These are phyloP conservation scores for Drosophila sordidapex DNA, from an alignment of 2,888 invertebrate species.

Conservation along the genomic window DNA sequence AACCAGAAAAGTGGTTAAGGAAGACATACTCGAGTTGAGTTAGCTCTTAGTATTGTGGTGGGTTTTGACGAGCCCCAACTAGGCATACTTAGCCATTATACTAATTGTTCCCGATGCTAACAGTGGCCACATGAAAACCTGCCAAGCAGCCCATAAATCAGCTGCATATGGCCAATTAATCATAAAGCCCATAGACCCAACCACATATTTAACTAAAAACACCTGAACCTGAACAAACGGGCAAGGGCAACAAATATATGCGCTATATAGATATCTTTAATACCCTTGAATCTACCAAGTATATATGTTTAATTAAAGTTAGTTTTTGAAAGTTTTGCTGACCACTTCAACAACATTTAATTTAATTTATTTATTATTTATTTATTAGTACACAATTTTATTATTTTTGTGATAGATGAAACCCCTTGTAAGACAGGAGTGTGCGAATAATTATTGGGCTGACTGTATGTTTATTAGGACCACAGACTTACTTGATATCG, in stretches of 20 bases:
- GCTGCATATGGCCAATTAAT: slow-evolving; percentile 63
- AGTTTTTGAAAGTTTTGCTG: background rate
- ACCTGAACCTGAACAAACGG: slow-evolving; percentile 48
- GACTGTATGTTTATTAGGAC: background rate
- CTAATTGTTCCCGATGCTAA: slow-evolving; percentile 49
- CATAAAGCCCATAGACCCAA: slow-evolving; percentile 43
- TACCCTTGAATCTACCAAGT: background rate
- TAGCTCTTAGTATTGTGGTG: slow-evolving; percentile 11
- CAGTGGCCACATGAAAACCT: slow-evolving; percentile 9
- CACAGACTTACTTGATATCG: slow-evolving; percentile 5
- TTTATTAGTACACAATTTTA: background rate
- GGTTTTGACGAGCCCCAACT: slow-evolving; percentile 2
- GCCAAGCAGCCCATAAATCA: slow-evolving; percentile 65
- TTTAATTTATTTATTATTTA: background rate
- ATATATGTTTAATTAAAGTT: background rate
- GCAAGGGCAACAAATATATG: background rate
- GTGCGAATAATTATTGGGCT: background rate
- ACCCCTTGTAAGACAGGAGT: background rate
- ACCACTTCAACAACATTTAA: background rate
- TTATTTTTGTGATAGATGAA: background rate
- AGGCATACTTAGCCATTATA: slow-evolving; percentile 49
- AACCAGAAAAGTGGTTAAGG: slow-evolving; percentile 40
- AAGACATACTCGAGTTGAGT: slow-evolving; percentile 28
- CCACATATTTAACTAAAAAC: slow-evolving; percentile 43
- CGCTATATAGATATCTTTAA: background rate